Percentiles rank a stretch among this genome's conserved stretches.
Evolutionary conservation across 1,140 invertebrate species (phyloP).

Genomic region (Solen grandis): DNA sequence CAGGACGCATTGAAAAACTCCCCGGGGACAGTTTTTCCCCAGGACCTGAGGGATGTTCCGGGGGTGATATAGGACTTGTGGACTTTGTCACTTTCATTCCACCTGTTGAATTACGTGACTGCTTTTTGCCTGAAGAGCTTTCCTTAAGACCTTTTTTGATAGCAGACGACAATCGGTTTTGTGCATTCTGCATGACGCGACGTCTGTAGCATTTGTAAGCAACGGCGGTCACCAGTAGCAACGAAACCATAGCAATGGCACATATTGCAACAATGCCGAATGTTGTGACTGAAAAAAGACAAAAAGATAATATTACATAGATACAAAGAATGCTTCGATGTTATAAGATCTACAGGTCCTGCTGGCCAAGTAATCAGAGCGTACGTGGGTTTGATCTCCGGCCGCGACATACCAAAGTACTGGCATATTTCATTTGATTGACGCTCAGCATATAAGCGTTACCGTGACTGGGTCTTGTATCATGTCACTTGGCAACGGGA

Average conservation of each 20-base stretch:
- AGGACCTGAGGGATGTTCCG: conserved; percentile 58
- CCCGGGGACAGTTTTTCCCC: conserved; percentile 64
- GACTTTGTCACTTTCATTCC: conserved; percentile 75
- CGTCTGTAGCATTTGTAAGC: conserved; percentile 77
- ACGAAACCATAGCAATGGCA: conserved; percentile 67
- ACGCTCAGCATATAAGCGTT: too few species aligned
- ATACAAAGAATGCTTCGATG: too few species aligned
- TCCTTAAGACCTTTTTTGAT: conserved; percentile 79
- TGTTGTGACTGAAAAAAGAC: conserved; percentile 69
- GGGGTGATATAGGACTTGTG: conserved; percentile 72
- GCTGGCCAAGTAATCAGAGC: too few species aligned
- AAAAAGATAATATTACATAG: too few species aligned
- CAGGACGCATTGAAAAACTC: conserved; percentile 61
- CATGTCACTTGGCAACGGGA: too few species aligned
- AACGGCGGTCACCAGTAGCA: conserved; percentile 66
- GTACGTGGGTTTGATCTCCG: too few species aligned
- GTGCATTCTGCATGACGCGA: conserved; percentile 70
- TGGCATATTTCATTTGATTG: too few species aligned
- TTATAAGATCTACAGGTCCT: too few species aligned
- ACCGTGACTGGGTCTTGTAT: too few species aligned
- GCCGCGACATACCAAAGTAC: too few species aligned
- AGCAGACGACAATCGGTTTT: conserved; percentile 77
- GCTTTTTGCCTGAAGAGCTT: conserved; percentile 69
- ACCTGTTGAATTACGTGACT: conserved; percentile 55
- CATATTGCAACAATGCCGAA: conserved; percentile 69